phyloP scores from a whole-genome alignment of 1,140 invertebrate species.

The Onthophagus taurus region DNA sequence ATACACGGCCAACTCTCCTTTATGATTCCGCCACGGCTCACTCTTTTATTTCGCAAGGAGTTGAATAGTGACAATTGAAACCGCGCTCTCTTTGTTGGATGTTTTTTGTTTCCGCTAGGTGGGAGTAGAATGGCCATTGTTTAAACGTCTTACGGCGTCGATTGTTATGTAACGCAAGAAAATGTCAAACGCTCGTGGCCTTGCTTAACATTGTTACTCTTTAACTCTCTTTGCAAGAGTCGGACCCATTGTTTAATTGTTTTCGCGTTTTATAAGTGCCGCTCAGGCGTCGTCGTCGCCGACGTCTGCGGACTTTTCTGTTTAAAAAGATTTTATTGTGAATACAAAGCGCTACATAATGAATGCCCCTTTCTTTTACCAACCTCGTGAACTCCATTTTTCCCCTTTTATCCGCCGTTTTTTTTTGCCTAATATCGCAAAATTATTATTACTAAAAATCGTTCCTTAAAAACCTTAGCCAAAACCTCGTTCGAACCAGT shows the following conservation, averaged over 20 bases:
- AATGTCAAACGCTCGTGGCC: conserved; percentile 25
- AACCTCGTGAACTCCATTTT: too few species aligned
- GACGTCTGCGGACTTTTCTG: conserved; percentile 9
- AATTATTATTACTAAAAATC: too few species aligned
- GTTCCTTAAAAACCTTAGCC: too few species aligned
- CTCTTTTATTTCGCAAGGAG: conserved; percentile 31
- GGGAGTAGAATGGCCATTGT: conserved; percentile 31
- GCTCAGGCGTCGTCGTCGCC: conserved; percentile 1
- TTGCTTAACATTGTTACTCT: conserved; percentile 15
- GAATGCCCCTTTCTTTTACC: too few species aligned
- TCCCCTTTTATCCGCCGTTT: too few species aligned
- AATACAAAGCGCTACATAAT: conserved; percentile 10
- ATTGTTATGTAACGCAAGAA: conserved; percentile 28
- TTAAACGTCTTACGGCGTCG: conserved; percentile 31
- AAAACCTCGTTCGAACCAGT: conserved; percentile 18
- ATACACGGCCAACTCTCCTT: conserved; percentile 23
- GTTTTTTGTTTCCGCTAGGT: conserved; percentile 33
- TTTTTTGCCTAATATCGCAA: too few species aligned
- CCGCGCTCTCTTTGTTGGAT: conserved; percentile 30
- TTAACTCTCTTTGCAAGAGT: conserved; percentile 7
- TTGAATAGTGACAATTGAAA: conserved; percentile 34
- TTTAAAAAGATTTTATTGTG: conserved; percentile 10
- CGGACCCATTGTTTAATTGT: conserved; percentile 11
- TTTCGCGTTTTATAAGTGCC: conserved; percentile 13
- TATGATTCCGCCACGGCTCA: conserved; percentile 29